A percentile compares a stretch with the other conserved stretches of the same genome.
Conservation (phyloP, 92 coral and sea anemone genomes). For the Pocillopora grandis region DNA sequence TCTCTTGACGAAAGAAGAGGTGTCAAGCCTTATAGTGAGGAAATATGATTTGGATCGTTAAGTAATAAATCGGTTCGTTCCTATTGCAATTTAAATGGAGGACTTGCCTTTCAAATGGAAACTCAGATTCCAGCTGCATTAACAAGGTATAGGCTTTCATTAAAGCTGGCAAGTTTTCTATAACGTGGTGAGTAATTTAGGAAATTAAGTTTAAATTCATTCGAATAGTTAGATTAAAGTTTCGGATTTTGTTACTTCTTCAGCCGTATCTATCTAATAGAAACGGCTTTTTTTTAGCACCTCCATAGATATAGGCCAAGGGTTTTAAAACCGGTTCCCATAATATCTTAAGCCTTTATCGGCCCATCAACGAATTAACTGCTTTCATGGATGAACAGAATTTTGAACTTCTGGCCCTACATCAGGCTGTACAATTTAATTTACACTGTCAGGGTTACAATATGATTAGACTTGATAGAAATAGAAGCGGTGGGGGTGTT, state of each 20-base stretch:
- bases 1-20: too few species aligned
- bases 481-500: not conserved
- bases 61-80: too few species aligned
- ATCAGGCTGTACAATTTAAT: not conserved
- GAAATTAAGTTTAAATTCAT: not conserved
- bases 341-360: not conserved
- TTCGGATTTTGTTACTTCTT: not conserved
- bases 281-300: not conserved
- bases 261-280: not conserved
- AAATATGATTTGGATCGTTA: too few species aligned
- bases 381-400: not conserved
- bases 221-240: not conserved
- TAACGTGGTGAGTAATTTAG: not conserved
- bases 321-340: conserved; percentile 13
- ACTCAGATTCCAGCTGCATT: too few species aligned
- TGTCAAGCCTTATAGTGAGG: too few species aligned
- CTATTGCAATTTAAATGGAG: too few species aligned
- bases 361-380: not conserved
- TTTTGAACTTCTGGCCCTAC: not conserved
- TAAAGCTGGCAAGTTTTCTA: not conserved
- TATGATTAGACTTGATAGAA: not conserved
- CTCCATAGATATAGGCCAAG: not conserved
- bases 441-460: not conserved
- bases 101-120: too few species aligned
- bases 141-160: too few species aligned